Conservation (phyloP, 2,113 vertebrate genomes). For the Taxidea taxus region DNA sequence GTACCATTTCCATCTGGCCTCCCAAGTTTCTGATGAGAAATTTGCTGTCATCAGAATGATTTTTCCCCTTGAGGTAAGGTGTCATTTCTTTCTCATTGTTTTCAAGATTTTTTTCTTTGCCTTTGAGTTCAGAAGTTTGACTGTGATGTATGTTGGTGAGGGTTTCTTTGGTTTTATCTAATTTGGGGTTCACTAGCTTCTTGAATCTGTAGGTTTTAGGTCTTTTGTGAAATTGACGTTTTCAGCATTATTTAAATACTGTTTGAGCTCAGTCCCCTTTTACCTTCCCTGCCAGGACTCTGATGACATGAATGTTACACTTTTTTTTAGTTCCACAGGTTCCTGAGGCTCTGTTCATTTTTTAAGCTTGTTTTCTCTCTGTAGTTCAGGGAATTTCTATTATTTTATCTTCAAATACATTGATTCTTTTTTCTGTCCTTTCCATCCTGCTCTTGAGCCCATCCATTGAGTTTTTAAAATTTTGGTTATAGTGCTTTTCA, state of each 20-base stretch:
- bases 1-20: neutral
- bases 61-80: neutral
- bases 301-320: neutral
- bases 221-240: neutral
- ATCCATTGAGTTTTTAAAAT: neutral
- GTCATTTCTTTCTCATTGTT: neutral
- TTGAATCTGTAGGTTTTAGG: neutral
- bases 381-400: neutral
- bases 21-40: neutral
- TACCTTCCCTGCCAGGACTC: neutral
- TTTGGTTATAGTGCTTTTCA: neutral
- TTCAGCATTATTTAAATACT: neutral
- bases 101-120: neutral
- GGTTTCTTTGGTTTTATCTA: neutral
- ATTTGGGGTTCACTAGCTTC: neutral
- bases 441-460: neutral
- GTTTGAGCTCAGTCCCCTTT: neutral
- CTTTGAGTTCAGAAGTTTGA: neutral
- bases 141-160: neutral
- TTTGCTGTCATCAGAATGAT: neutral
- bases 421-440: neutral
- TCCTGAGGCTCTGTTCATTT: neutral
- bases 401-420: neutral
- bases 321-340: neutral
- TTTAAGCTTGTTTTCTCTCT: neutral